Evolutionary conservation across 1,140 invertebrate species (phyloP).

Genomic region (Caenorhabditis briggsae): DNA sequence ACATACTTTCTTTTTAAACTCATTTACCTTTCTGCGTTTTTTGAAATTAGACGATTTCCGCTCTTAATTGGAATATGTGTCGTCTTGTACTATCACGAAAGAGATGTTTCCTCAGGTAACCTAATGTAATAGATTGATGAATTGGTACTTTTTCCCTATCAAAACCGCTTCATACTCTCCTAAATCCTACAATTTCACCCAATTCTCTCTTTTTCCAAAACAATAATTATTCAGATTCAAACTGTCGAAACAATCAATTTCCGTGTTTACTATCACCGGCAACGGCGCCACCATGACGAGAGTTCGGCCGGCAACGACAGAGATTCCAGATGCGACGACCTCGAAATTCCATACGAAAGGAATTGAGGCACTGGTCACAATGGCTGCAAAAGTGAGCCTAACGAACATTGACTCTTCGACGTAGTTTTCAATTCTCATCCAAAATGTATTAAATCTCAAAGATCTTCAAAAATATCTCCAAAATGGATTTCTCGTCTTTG

Average conservation of each 20-base stretch:
- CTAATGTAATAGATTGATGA: no score
- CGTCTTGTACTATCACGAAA: no score
- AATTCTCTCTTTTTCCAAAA: neutral
- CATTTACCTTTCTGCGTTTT: no score
- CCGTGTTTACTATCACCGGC: constrained; percentile 46
- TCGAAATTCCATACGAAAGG: constrained; percentile 49
- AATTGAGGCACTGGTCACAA: constrained; percentile 33
- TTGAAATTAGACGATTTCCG: no score
- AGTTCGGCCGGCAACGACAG: neutral
- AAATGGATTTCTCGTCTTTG: neutral
- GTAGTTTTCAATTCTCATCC: neutral
- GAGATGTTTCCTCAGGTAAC: no score
- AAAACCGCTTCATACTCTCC: no score
- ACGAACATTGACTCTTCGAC: no score
- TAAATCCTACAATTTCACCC: neutral
- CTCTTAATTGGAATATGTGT: no score
- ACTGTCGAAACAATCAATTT: constrained; percentile 42
- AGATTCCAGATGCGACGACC: neutral
- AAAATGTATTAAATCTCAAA: neutral
- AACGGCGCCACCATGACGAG: constrained; percentile 4
- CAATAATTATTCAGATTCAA: constrained; percentile 5
- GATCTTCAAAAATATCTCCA: neutral
- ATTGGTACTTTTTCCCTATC: no score
- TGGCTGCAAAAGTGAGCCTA: constrained; percentile 21
- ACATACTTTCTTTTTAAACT: no score